Evolutionary conservation across 2,888 invertebrate genomes (phyloP), one percentile per base, ranked within the genome.

Genomic region (Drosophila cyrtoloma): DNA sequence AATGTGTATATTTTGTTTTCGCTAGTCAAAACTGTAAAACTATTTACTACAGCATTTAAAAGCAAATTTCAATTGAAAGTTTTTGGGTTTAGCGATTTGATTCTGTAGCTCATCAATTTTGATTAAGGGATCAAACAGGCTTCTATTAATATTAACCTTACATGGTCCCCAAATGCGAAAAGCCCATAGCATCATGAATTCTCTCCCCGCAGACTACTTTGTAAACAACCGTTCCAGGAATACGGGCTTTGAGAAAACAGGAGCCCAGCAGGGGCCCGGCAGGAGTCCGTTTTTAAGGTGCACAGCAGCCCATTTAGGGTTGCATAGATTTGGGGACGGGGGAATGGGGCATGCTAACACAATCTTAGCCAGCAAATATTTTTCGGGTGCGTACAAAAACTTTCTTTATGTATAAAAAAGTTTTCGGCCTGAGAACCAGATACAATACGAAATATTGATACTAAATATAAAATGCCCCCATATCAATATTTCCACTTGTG

Each of bases 391-490:
- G 79, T 79, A 69, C 72, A 79, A 78, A 79, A 86, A 74, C 61
- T 83, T 61, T 39, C 9, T n/a, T 32, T 22, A 35, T 62, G 42
- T 5, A 33, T 55, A n/a, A 42, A 55, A 64, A 71, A 69, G 68
- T 62, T 53, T 66, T 71, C 26, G 66, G 75, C 30, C 75, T 61
- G 68, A 67, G 71, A 81, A 67, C 68, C 70, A 64, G 75, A 75
- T 67, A 85, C 82, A 89, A 86, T 78, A 60, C 71, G 79, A 84
- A 86, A 87, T 86, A 88, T 86, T 86, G 84, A 88, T 86, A 86
- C 88, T 78, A 84, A 86, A 89, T 74, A 81, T 75, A 72, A 74
- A 71, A 55, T 30, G 57, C 22, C 57, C 53, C 59, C 59, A 71
- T 69, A 62, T 66, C 81, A 75, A 71, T 58, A 68, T 65, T 63